Conservation (phyloP, 2,797 vertebrate genomes). For the Heteromormyrus szaboi region DNA sequence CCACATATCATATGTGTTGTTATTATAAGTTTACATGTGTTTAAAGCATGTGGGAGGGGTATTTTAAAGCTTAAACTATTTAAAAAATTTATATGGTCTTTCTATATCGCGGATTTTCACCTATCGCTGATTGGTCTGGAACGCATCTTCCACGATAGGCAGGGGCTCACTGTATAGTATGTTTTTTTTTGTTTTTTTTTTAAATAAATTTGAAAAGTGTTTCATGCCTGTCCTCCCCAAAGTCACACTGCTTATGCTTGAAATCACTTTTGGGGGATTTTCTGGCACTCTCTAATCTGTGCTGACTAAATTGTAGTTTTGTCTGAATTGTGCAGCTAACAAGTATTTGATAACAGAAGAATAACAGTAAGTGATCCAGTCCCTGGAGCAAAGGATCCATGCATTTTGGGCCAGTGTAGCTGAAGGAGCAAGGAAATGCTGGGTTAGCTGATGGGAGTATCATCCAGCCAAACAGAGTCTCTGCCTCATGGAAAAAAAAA, state of each 20-base stretch:
- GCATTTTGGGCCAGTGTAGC: constrained; percentile 33
- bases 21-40: no score
- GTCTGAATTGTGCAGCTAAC: constrained; percentile 4
- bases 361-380: constrained; percentile 35
- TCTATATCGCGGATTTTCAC: no score
- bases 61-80: no score
- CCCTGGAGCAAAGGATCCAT: constrained; percentile 42
- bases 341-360: constrained; percentile 40
- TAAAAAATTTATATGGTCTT: no score
- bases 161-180: no score
- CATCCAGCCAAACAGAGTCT: constrained; percentile 17
- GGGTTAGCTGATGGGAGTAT: constrained; percentile 28
- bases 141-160: no score
- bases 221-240: not conserved
- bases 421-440: constrained; percentile 39
- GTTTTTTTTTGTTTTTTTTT: not conserved
- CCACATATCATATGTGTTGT: no score
- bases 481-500: constrained; percentile 11
- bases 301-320: constrained; percentile 31
- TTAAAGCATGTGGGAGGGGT: no score
- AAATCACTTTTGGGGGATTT: constrained; percentile 20
- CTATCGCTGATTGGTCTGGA: no score
- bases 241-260: not conserved
- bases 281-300: constrained; percentile 3
- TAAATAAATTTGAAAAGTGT: not conserved